Percentiles rank a stretch among this genome's conserved stretches.
Conservation (phyloP, 2,113 vertebrate species). For the Spea bombifrons region DNA sequence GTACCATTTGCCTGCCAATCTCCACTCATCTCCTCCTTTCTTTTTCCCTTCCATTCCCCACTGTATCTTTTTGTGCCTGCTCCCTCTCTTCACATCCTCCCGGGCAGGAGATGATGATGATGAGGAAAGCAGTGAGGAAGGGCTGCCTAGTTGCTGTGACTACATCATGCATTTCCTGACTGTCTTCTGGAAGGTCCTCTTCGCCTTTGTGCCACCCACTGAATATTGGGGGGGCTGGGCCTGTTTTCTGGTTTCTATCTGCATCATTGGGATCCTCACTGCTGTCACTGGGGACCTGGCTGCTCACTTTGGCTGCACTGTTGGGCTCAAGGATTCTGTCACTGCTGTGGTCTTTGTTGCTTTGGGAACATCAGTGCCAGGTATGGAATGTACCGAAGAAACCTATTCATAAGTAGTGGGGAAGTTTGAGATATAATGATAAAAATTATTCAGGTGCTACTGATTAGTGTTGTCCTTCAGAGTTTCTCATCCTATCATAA, state of each 20-base stretch:
- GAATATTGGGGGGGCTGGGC: conserved; percentile 84
- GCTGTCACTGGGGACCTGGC: conserved; percentile 78
- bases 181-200: conserved; percentile 83
- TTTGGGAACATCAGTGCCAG: conserved; percentile 78
- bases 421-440: too few relatives aligned
- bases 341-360: conserved; percentile 81
- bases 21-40: neutral
- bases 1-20: neutral
- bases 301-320: conserved; percentile 78
- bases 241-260: conserved; percentile 78
- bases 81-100: conserved; percentile 27
- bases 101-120: conserved; percentile 75
- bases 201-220: conserved; percentile 79
- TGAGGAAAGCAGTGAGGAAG: conserved; percentile 75
- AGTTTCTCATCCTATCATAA: too few relatives aligned
- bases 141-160: conserved; percentile 77
- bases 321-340: conserved; percentile 78
- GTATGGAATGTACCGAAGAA: conserved; percentile 54
- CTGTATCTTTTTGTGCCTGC: neutral
- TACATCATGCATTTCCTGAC: conserved; percentile 86
- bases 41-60: conserved; percentile 13
- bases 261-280: conserved; percentile 73
- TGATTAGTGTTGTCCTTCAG: too few relatives aligned
- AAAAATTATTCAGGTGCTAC: too few relatives aligned
- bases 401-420: too few relatives aligned